Percentiles rank a stretch among this genome's conserved stretches.
phyloP scores from a whole-genome alignment of 2,888 invertebrate genomes.

The Cremastinae sp. region DNA sequence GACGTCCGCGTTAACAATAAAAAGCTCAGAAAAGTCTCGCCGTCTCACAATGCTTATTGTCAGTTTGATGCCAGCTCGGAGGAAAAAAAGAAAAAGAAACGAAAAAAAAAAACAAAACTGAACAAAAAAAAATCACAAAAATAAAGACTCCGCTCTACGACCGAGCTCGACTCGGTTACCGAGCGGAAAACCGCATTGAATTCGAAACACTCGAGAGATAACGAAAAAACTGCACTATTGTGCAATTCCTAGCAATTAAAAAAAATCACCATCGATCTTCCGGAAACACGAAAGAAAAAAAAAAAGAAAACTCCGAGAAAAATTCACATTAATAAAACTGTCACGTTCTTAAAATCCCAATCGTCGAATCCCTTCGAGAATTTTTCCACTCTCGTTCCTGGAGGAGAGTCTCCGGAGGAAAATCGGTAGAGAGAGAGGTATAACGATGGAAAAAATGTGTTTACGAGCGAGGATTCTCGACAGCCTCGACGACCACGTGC shows the following conservation, averaged over 20 bases:
- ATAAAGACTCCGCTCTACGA: not conserved
- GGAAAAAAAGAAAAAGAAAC: not conserved
- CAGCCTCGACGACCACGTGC: constrained; percentile 53
- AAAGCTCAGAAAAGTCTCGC: constrained; percentile 34
- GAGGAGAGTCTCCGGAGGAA: not conserved
- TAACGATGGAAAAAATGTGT: not conserved
- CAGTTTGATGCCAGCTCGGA: not conserved
- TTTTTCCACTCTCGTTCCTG: not conserved
- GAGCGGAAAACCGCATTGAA: too few relatives aligned
- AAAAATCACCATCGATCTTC: not conserved
- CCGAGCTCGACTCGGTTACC: too few relatives aligned
- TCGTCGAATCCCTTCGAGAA: too few relatives aligned
- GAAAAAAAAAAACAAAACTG: not conserved
- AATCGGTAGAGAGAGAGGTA: not conserved
- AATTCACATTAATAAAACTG: not conserved
- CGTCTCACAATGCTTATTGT: constrained; percentile 24
- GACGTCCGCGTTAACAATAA: constrained; percentile 53
- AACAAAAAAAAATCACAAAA: constrained; percentile 9
- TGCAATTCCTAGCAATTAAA: constrained; percentile 39
- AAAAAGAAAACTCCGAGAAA: too few relatives aligned
- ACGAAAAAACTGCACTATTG: constrained; percentile 8
- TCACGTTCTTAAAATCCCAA: too few relatives aligned
- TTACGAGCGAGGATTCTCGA: constrained; percentile 16
- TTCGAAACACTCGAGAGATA: not conserved
- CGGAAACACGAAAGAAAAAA: too few relatives aligned